A percentile compares a stretch with the other conserved stretches of the same genome.
These are phyloP conservation scores for Drosophila bunnanda DNA, from an alignment of 2,888 invertebrate genomes.

Conservation along the genomic window DNA sequence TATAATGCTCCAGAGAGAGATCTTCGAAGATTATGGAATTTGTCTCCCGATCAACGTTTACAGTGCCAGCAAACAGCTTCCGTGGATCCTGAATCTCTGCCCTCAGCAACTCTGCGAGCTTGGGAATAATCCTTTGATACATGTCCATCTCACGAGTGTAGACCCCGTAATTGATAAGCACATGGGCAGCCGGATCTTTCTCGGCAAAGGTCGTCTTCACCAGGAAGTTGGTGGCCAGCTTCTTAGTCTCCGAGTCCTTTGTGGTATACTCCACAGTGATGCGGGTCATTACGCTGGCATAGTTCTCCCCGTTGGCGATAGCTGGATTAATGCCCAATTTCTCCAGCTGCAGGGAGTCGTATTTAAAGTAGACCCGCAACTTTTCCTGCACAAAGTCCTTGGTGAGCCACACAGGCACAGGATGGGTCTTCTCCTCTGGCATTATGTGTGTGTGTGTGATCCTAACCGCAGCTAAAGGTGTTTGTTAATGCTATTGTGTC, in stretches of 20 bases:
- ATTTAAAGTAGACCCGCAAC: constrained; percentile 44
- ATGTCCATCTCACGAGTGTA: constrained; percentile 74
- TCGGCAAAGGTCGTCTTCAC: constrained; percentile 63
- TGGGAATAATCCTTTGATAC: constrained; percentile 75
- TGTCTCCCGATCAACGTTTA: constrained; percentile 70
- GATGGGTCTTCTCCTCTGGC: constrained; percentile 9
- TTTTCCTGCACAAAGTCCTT: constrained; percentile 54
- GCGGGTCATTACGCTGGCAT: constrained; percentile 71
- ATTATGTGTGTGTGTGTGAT: constrained; percentile 74
- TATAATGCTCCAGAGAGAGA: constrained; percentile 62
- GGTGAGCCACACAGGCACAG: constrained; percentile 59
- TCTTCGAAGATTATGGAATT: constrained; percentile 79
- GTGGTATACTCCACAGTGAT: constrained; percentile 52
- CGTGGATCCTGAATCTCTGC: constrained; percentile 56
- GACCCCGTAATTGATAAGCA: constrained; percentile 57
- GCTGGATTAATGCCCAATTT: constrained; percentile 57
- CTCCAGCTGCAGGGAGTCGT: constrained; percentile 42
- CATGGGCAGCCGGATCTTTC: constrained; percentile 50
- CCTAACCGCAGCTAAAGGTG: constrained; percentile 52
- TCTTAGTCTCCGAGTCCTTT: constrained; percentile 4
- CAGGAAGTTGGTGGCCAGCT: constrained; percentile 44
- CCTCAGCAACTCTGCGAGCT: constrained; percentile 57
- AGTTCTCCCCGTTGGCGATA: constrained; percentile 70
- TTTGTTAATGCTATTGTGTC: neutral
- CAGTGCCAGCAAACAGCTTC: constrained; percentile 68